A percentile compares a stretch with the other conserved stretches of the same genome.
Conservation (phyloP, 2,888 invertebrate genomes). For the Hipparchia sbordonii region DNA sequence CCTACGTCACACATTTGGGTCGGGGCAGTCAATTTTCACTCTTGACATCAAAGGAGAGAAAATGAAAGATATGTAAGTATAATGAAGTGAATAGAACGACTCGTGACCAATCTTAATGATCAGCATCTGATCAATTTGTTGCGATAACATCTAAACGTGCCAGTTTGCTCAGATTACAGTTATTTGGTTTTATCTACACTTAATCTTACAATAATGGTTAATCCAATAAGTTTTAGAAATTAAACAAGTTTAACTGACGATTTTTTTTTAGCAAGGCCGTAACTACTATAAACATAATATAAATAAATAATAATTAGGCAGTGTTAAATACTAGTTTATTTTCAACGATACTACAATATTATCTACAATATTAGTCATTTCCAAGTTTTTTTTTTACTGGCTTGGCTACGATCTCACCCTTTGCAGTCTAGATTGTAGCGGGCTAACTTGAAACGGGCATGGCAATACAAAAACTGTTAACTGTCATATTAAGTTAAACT, state of each 20-base stretch:
- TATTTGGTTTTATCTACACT: conserved; percentile 18
- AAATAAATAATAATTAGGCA: no score
- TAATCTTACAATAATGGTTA: conserved; percentile 9
- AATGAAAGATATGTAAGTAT: conserved; percentile 21
- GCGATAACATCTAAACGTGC: conserved; percentile 36
- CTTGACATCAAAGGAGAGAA: conserved; percentile 11
- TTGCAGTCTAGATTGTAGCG: no score
- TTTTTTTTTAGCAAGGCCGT: no score
- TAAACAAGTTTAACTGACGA: no score
- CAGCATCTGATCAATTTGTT: conserved; percentile 44
- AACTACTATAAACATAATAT: no score
- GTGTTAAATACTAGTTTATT: no score
- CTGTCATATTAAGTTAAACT: background rate
- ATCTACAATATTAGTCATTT: no score
- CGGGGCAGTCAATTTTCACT: conserved; percentile 26
- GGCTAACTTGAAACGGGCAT: no score
- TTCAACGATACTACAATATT: no score
- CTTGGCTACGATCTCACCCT: no score
- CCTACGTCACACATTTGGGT: no score
- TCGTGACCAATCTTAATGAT: conserved; percentile 39
- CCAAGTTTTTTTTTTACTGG: no score
- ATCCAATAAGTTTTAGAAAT: background rate
- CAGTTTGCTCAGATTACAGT: conserved; percentile 23
- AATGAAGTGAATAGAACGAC: conserved; percentile 35
- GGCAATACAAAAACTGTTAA: background rate